Conservation (phyloP, 2,888 invertebrate genomes). For the Archips crataeganus region DNA sequence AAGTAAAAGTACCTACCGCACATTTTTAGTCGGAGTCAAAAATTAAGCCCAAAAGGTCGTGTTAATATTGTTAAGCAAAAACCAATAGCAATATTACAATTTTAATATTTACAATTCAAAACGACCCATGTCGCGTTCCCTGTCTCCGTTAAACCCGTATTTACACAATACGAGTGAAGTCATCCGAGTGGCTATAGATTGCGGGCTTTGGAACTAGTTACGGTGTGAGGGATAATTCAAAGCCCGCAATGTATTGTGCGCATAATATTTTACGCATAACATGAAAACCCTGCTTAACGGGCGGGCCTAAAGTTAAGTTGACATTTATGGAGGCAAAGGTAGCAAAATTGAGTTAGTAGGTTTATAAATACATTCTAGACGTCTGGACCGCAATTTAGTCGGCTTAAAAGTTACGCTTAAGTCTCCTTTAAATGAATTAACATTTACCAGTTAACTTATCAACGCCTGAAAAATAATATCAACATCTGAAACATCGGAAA, state of each 20-base stretch:
- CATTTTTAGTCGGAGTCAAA: too few species aligned
- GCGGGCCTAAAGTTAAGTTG: neutral
- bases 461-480: too few species aligned
- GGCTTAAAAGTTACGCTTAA: neutral
- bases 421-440: neutral
- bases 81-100: neutral
- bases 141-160: neutral
- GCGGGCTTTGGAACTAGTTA: too few species aligned
- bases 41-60: neutral
- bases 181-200: too few species aligned
- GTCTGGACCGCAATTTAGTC: conserved; percentile 7
- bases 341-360: neutral
- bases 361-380: neutral
- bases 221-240: too few species aligned
- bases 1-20: too few species aligned
- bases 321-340: conserved; percentile 4
- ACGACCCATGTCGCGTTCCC: neutral
- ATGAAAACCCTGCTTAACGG: neutral
- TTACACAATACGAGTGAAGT: too few species aligned
- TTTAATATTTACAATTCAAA: neutral
- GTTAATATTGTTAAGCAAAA: neutral
- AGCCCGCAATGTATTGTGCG: too few species aligned
- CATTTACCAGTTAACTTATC: too few species aligned
- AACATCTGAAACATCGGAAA: too few species aligned
- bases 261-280: too few species aligned